Evolutionary conservation across 2,113 vertebrate genomes (phyloP).

Genomic region (Nyctereutes procyonoides): DNA sequence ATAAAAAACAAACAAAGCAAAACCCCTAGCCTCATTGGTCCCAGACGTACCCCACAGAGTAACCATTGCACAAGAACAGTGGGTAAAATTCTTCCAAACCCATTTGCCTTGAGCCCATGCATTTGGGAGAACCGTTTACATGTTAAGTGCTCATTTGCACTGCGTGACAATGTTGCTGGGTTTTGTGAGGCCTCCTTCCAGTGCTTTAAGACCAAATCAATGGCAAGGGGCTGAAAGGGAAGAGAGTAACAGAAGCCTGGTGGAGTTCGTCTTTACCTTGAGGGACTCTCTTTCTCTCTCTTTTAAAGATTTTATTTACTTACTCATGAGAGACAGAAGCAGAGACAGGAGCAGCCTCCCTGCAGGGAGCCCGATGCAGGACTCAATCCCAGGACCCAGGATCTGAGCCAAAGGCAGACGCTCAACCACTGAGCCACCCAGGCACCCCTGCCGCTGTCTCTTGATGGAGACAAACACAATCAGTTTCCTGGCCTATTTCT

Average conservation of each 20-base stretch:
- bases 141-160: constrained; percentile 56
- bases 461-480: background rate
- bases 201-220: background rate
- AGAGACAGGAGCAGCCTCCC: too few relatives aligned
- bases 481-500: background rate
- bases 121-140: constrained; percentile 18
- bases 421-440: too few relatives aligned
- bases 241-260: background rate
- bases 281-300: background rate
- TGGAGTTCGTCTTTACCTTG: background rate
- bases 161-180: background rate
- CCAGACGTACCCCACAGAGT: background rate
- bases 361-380: too few relatives aligned
- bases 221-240: background rate
- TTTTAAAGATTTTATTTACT: too few relatives aligned
- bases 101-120: background rate
- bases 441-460: background rate
- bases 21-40: background rate
- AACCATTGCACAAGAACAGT: background rate
- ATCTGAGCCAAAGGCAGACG: too few relatives aligned
- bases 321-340: too few relatives aligned
- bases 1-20: background rate
- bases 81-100: background rate
- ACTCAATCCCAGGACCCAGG: too few relatives aligned
- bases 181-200: background rate